Base-by-base conservation (phyloP, 2,888 invertebrate species). In the Flexamia atlantica region DNA sequence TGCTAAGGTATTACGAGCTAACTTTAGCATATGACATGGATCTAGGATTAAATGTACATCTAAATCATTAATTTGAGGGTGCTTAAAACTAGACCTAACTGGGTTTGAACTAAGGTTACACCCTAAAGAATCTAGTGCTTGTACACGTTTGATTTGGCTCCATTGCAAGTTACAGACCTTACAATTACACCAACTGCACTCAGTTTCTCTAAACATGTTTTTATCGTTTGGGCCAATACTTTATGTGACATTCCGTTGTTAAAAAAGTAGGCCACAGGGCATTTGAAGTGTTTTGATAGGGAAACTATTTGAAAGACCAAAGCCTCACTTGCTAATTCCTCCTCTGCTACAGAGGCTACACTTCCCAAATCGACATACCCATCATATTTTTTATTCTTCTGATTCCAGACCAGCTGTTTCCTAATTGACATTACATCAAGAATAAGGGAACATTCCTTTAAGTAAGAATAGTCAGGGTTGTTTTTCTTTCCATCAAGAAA, bases 241-340 rank as follows among this genome's bases (percentile, higher is more conserved):
- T 17, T 20, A 32, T 50, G 42, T 42, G 40, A 42, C 23, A 82
- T 46, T 50, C 72, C 80, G 81, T 82, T 82, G 7, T 57, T 50
- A n/a, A 82, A 53, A 80, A 84, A 84, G 32, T 82, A 84, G 9
- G 81, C 81, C 30, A 84, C 72, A 23, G 70, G 81, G 32, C 81
- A 81, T 20, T 81, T 84, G 0, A 70, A 84, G 42, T 72, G 60
- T 32, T n/a, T 42, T 23, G 60, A 9, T 5, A 9, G 14, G 5
- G 23, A 23, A 9, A 60, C 60, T 9, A 60, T 60, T 60, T 60
- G 60, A 60, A 60, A 60, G 14, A 82, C 50, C 30, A 84, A 50
- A 32, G 36, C 32, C 70, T 84, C 81, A 20, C 17, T 81, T 3
- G 81, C 84, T n/a, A 46, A 81, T 12, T 84, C 81, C 28, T 84